Evolutionary conservation across 2,113 vertebrate genomes (phyloP).

Genomic region (Cardinalis cardinalis): DNA sequence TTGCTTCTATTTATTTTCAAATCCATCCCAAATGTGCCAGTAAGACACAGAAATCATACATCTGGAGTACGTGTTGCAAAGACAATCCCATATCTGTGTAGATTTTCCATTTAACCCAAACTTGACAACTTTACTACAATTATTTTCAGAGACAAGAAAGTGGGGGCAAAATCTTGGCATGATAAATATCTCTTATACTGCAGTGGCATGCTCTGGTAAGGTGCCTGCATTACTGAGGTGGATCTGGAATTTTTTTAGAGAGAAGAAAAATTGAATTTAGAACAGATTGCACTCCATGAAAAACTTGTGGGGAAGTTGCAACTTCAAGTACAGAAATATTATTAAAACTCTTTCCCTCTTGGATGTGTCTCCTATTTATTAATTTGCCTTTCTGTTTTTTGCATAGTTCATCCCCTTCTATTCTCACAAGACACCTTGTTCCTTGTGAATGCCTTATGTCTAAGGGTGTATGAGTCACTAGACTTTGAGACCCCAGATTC

Average conservation of each 20-base stretch:
- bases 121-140: not conserved
- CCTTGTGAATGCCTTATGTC: not conserved
- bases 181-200: not conserved
- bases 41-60: not conserved
- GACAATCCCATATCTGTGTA: not conserved
- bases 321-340: not conserved
- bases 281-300: not conserved
- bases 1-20: not conserved
- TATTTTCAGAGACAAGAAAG: not conserved
- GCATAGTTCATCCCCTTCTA: not conserved
- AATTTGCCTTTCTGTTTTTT: not conserved
- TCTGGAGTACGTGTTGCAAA: not conserved
- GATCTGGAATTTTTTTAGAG: not conserved
- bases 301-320: not conserved
- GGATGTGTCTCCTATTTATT: not conserved
- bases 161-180: rapidly evolving
- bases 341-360: not conserved
- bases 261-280: not conserved
- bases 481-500: not conserved
- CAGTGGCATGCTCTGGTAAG: not conserved
- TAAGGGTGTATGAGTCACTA: not conserved
- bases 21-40: not conserved
- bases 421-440: not conserved
- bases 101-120: not conserved
- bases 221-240: not conserved